Evolutionary conservation across 2,888 invertebrate genomes (phyloP).

Genomic region (Thelaira solivaga): DNA sequence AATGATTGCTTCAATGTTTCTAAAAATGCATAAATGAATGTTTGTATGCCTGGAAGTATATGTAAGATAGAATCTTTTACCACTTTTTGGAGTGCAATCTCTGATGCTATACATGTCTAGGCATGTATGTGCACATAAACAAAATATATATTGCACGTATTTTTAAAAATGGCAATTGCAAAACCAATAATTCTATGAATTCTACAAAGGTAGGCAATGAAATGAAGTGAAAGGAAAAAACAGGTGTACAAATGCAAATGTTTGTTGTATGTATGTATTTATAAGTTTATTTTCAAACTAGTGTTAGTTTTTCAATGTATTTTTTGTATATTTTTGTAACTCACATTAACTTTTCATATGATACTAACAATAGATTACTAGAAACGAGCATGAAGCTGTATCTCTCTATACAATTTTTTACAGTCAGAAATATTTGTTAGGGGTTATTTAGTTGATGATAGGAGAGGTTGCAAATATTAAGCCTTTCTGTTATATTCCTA

Average conservation of each 20-base stretch:
- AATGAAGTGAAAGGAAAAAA: slow-evolving; percentile 19
- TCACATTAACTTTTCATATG: slow-evolving; percentile 5
- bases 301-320: not conserved
- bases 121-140: not conserved
- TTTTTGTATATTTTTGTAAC: slow-evolving; percentile 21
- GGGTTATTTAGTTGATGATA: not conserved
- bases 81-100: not conserved
- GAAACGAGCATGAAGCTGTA: not conserved
- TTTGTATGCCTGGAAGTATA: not conserved
- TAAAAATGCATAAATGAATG: not conserved
- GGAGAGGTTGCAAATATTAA: too few relatives aligned
- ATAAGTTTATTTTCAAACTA: not conserved
- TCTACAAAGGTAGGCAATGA: slow-evolving; percentile 31
- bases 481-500: too few relatives aligned
- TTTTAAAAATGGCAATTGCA: slow-evolving; percentile 4
- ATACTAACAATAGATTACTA: slow-evolving; percentile 12
- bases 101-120: not conserved
- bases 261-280: too few relatives aligned
- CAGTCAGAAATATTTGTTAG: not conserved
- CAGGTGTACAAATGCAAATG: too few relatives aligned
- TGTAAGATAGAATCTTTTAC: slow-evolving; percentile 4
- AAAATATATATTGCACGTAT: slow-evolving; percentile 1
- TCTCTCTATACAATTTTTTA: not conserved
- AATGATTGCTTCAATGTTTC: not conserved
- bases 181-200: slow-evolving; percentile 21